Evolutionary conservation across 2,888 invertebrate genomes (phyloP), one percentile per base, ranked within the genome.

Genomic region (Temnothorax ravouxi): DNA sequence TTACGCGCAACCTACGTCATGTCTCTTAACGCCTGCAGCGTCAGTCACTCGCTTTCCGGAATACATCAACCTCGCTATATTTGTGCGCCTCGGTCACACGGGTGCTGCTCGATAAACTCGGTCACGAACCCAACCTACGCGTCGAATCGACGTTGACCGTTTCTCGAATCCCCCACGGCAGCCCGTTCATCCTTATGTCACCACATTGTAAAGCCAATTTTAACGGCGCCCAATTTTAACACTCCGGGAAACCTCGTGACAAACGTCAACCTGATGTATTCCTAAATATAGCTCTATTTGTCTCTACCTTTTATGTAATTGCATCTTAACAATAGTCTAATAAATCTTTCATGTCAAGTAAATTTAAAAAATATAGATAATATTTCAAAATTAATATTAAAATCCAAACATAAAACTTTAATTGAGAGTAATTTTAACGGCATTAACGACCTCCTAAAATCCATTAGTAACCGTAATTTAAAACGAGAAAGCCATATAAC

Each of bases 41-140:
- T 79, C 81, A 80, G 61, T 61, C 84, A 83, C 80, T 86, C 83
- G 79, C 62, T 84, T 72, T 64, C 75, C 87, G 59, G 84, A 79
- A 88, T 82, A 81, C 77, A 59, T 80, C 77, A 64, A 80, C 81
- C 71, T n/a, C 76, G 38, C 59, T 88, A 85, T 88, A 87, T 89
- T 89, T 89, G 84, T 71, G 83, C 84, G 61, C 69, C 76, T 83
- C 74, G 83, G 81, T 88, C 80, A 74, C 61, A 76, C 64, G 82
- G 84, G 50, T 69, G 61, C 61, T 29, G 80, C 64, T 81, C 84
- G 61, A 83, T 86, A 89, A 88, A 87, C 88, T 88, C 87, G 89
- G 87, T 74, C 85, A 83, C 82, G 47, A 84, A 80, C 82, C 85
- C 69, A 88, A 74, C 87, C 84, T 86, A 80, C 66, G 64, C 62